Base-by-base conservation (phyloP, 2,888 invertebrate genomes). In the Eustalomyia histrio region DNA sequence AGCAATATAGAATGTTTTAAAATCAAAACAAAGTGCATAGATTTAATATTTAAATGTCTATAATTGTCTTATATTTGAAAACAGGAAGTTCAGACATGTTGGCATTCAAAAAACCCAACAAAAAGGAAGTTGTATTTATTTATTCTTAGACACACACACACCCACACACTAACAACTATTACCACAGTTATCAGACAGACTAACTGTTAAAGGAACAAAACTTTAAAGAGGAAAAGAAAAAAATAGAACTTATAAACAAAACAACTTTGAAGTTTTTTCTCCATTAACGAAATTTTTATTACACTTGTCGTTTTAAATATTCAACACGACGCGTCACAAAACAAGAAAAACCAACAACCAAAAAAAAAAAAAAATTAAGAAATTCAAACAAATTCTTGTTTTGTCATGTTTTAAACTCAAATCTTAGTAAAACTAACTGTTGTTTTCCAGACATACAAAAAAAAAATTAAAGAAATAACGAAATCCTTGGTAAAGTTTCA, bases 81-180 rank as follows among this genome's bases (percentile, higher is more conserved):
- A 35, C 61, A 75, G 75, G 75, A 75, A 68, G 47, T 63, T 55
- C 53, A 75, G 43, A 29, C 17, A 55, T 61, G 47, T 68, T 75
- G 68, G 53, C 68, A 68, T 61, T 17, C 29, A 33, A 60, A 68
- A 18, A 24, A n/a, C n/a, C n/a, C n/a, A 18, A 24, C 35, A 24
- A 35, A 72, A 75, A 29, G 60, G 61, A 75, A 75, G 16, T 33
- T 47, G 61, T 29, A 6, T 29, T 29, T 29, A 29, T 29, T 4
- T 29, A 29, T 29, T 29, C 7, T 29, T 29, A 29, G 29, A 29
- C 6, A 29, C 5, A 29, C 7, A 29, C 7, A 6, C 1, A 29
- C 29, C 1, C 5, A 1, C 29, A 29, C 7, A 29, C 24, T 24
- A 5, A 24, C 24, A 24, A 3, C 24, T 7, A 29, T 29, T 29